A percentile compares a stretch with the other conserved stretches of the same genome.
phyloP scores from a whole-genome alignment of 2,888 invertebrate species.

The Oscheius sp. region DNA sequence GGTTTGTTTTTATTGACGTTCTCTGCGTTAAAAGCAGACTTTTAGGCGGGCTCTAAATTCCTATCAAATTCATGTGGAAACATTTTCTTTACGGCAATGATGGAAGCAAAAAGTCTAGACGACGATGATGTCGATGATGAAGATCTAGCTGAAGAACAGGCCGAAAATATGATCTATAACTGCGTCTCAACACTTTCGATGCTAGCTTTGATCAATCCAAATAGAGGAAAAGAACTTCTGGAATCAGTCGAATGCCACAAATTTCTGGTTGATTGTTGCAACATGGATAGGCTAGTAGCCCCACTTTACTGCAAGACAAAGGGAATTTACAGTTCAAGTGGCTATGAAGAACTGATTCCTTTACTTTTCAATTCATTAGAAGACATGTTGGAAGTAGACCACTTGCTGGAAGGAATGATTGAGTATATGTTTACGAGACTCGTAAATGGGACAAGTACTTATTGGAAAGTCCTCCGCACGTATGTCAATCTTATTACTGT shows the following conservation, averaged over 20 bases:
- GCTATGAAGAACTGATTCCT: background rate
- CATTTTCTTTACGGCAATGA: conserved; percentile 4
- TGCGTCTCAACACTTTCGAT: background rate
- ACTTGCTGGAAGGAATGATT: background rate
- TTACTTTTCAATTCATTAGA: background rate
- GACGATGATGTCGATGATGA: conserved; percentile 1
- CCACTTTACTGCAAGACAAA: background rate
- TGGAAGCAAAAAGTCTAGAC: background rate
- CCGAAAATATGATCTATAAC: background rate
- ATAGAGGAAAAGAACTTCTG: background rate
- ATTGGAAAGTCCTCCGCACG: conserved; percentile 11
- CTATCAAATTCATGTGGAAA: background rate
- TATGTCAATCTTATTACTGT: background rate
- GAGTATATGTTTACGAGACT: background rate
- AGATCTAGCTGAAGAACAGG: conserved; percentile 10
- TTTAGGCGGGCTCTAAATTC: conserved; percentile 7
- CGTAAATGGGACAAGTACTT: background rate
- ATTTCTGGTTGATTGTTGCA: conserved; percentile 3
- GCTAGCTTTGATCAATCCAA: conserved; percentile 4
- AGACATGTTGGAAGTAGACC: background rate
- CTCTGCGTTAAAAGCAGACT: no score
- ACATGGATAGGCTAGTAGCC: no score
- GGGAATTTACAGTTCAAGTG: background rate
- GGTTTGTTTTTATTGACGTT: background rate
- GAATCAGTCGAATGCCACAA: background rate